Percentiles rank a stretch among this genome's conserved stretches.
These are phyloP conservation scores for Hydractinia echinata DNA, from an alignment of 30 jellyfish, hydroid and myxozoan species.

Conservation along the genomic window DNA sequence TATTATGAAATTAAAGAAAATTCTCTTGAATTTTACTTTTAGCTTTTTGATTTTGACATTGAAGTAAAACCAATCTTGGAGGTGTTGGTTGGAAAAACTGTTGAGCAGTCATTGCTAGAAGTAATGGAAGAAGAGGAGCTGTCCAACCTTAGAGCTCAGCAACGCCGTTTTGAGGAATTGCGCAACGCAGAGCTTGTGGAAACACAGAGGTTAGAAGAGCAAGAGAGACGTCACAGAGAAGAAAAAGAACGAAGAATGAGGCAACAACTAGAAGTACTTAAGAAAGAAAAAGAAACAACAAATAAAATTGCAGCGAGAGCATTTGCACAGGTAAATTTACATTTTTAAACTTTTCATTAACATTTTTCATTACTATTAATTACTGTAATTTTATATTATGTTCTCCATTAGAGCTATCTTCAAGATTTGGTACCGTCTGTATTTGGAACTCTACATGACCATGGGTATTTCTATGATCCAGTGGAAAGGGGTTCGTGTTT, in stretches of 20 bases:
- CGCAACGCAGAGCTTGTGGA: conserved; percentile 91
- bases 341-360: not conserved
- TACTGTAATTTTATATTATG: not conserved
- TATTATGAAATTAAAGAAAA: not conserved
- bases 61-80: conserved; percentile 95
- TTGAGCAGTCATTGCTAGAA: conserved; percentile 88
- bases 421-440: conserved; percentile 87
- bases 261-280: conserved; percentile 81
- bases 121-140: conserved; percentile 97
- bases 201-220: conserved; percentile 90
- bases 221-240: conserved; percentile 91
- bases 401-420: conserved; percentile 61
- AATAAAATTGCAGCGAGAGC: conserved; percentile 94
- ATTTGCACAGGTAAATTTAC: conserved; percentile 80
- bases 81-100: conserved; percentile 91
- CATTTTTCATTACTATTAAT: not conserved
- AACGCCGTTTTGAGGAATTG: conserved; percentile 84
- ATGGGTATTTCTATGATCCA: conserved; percentile 89
- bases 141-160: conserved; percentile 85
- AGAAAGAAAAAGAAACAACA: conserved; percentile 70
- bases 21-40: conserved; percentile 8
- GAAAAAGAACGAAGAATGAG: conserved; percentile 91
- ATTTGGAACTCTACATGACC: conserved; percentile 69
- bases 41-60: conserved; percentile 87
- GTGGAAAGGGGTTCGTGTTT: conserved; percentile 76